A percentile compares a stretch with the other conserved stretches of the same genome.
phyloP scores from a whole-genome alignment of 2,113 vertebrate genomes.

The Phrynosoma platyrhinos region DNA sequence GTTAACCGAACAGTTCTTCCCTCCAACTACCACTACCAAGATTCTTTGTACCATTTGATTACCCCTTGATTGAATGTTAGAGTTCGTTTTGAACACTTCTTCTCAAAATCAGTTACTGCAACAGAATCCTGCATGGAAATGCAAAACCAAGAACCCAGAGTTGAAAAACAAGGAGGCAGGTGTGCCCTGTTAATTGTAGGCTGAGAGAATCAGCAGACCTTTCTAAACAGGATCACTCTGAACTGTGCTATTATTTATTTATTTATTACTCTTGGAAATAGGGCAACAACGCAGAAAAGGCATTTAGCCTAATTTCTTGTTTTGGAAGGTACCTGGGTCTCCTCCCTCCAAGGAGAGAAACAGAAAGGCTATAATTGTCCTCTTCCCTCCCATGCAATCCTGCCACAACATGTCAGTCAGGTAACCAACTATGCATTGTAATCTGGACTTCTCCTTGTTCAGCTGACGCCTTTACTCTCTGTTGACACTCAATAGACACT shows the following conservation, averaged over 20 bases:
- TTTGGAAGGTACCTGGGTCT: constrained; percentile 6
- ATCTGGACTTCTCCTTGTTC: constrained; percentile 5
- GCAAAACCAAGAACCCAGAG: not conserved
- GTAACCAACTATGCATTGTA: not conserved
- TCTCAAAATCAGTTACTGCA: not conserved
- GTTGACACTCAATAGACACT: not conserved
- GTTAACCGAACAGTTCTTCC: no score
- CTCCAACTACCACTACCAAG: not conserved
- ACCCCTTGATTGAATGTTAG: not conserved
- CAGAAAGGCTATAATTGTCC: not conserved
- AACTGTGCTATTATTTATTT: not conserved
- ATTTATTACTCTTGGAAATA: not conserved
- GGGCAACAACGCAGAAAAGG: not conserved
- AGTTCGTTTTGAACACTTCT: not conserved
- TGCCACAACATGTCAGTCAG: constrained; percentile 19
- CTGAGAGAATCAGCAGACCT: not conserved
- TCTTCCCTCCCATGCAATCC: constrained; percentile 20
- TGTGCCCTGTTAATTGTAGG: not conserved
- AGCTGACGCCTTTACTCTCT: not conserved
- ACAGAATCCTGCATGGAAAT: not conserved
- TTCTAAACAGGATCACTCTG: not conserved
- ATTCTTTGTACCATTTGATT: not conserved
- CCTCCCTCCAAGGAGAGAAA: constrained; percentile 13
- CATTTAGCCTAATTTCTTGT: constrained; percentile 37
- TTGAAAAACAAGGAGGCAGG: constrained; percentile 2